Evolutionary conservation across 2,888 invertebrate species (phyloP), one percentile per base, ranked within the genome.

Genomic region (Microplitis manilae): DNA sequence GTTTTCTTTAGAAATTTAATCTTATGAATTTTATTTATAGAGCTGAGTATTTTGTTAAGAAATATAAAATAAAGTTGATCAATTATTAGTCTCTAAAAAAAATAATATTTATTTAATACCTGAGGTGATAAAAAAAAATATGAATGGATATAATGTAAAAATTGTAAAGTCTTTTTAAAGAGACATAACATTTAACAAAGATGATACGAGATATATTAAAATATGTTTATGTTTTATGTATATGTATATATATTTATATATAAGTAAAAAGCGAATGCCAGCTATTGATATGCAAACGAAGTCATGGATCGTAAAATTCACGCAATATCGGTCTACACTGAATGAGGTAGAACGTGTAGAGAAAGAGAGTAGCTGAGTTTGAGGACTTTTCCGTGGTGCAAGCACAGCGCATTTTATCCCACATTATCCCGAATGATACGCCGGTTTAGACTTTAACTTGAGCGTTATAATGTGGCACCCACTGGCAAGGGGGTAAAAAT

Each of bases 271-370:
- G 74, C 79, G 78, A 77, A 79, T 69, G 80, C 79, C 77, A 81
- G 76, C 82, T 79, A 86, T 86, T 85, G 87, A 85, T 86, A 87
- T 87, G 86, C 86, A 87, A 86, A 86, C 84, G 82, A 84, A 86
- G 84, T 84, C 81, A 77, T 76, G 78, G 84, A 81, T 87, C 87
- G 86, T 87, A 87, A 87, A 87, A 83, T 82, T 83, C 82, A 78
- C 85, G 86, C 84, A 84, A 86, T 86, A 86, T 83, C 84, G 77
- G 80, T 68, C 62, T 20, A 68, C 50, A 13, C 50, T 50, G 50
- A 50, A 50, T 68, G 68, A 41, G 41, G 41, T 6, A n/a, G 41
- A 13, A 5, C 15, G 9, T 15, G 15, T 68, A 30, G 17, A 15
- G 50, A 50, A 50, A 8, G 50, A 50, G 15, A 41, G 8, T 13